Percentiles rank a stretch among this genome's conserved stretches.
phyloP scores from a whole-genome alignment of 2,888 invertebrate species.

The Andrena minutula region DNA sequence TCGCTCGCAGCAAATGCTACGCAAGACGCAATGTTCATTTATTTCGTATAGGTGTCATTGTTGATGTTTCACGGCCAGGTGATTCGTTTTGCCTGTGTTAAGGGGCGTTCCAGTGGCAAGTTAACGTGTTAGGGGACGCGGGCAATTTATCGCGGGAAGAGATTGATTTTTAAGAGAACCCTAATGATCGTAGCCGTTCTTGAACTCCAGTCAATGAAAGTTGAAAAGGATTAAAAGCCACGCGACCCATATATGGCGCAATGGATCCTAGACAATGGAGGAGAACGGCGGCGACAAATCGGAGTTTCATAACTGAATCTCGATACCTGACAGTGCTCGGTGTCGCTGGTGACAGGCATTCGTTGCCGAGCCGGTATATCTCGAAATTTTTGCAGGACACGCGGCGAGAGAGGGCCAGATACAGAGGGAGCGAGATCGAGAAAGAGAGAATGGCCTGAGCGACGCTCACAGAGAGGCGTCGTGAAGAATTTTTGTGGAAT shows the following conservation, averaged over 20 bases:
- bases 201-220: conserved; percentile 4
- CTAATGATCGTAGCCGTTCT: no score
- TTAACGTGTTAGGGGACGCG: no score
- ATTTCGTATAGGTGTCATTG: no score
- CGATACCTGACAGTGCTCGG: conserved; percentile 47
- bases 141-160: no score
- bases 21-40: no score
- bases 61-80: no score
- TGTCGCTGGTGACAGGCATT: conserved; percentile 52
- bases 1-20: no score
- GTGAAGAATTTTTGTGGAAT: conserved; percentile 77
- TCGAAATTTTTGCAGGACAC: conserved; percentile 47
- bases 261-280: conserved; percentile 52
- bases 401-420: conserved; percentile 19
- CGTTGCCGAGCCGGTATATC: conserved; percentile 51
- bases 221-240: background rate
- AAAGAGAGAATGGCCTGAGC: conserved; percentile 51
- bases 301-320: conserved; percentile 61
- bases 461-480: conserved; percentile 65
- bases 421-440: conserved; percentile 34
- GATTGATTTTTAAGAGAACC: no score
- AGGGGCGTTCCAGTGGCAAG: no score
- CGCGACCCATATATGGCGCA: conserved; percentile 21
- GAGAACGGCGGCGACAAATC: conserved; percentile 39
- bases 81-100: no score